Percentiles rank a stretch among this genome's conserved stretches.
These are phyloP conservation scores for Natrix natrix DNA, from an alignment of 2,797 vertebrate species.

Conservation along the genomic window DNA sequence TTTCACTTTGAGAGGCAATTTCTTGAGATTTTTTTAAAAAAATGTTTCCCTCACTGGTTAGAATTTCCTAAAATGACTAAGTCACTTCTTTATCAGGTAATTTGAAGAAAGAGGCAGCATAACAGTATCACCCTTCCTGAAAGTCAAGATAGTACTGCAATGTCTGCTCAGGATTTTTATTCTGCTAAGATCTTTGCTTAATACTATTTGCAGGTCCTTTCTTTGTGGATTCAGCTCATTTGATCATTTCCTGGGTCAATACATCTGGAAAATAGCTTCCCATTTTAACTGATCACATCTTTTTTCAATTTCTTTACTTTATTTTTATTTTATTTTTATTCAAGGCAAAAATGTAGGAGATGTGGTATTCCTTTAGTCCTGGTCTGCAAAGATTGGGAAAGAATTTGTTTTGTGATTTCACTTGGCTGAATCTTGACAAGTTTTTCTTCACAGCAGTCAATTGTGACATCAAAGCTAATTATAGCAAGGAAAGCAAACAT, in stretches of 20 bases:
- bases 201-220: neutral
- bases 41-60: neutral
- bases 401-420: neutral
- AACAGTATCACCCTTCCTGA: neutral
- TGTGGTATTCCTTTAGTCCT: neutral
- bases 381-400: neutral
- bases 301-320: neutral
- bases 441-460: neutral
- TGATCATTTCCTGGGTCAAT: neutral
- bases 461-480: neutral
- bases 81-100: neutral
- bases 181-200: neutral
- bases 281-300: neutral
- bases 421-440: neutral
- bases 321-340: neutral
- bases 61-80: neutral
- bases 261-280: neutral
- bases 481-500: neutral
- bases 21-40: neutral
- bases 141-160: neutral
- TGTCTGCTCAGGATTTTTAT: neutral
- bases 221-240: neutral
- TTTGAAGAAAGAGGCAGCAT: neutral
- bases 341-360: neutral
- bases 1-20: neutral